Base-by-base conservation (phyloP, 2,888 invertebrate species). In the Nesidiocoris tenuis region DNA sequence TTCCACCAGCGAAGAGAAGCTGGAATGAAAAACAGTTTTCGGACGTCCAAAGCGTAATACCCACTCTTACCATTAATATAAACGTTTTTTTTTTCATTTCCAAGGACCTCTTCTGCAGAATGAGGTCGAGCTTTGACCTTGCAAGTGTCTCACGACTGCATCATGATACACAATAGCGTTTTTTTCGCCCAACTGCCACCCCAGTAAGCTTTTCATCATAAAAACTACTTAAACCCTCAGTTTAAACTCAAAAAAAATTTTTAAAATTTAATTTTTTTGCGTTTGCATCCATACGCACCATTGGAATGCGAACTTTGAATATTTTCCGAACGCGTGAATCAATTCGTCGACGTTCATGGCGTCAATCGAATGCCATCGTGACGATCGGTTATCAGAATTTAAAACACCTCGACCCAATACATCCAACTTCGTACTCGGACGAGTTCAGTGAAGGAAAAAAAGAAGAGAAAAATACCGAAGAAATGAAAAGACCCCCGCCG, bases 401-500 rank as follows among this genome's bases (percentile, higher is more conserved):
- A 39, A 39, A 39, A 39, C 39, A 39, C 39, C 39, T 39, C 39
- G 39, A 39, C 39, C 39, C 39, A 12, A 39, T 39, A 39, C 39
- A 39, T n/a, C n/a, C 39, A 7, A 39, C 39, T 12, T 39, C 12
- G 39, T 39, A 12, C 39, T 39, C 39, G 39, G 12, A 39, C 39
- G 12, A 39, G 39, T 65, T 25, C 54, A 18, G 65, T n/a, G 54
- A 1, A 18, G 39, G 65, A 65, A 39, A 39, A 25, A 24, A 24
- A 18, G 25, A 63, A 63, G 25, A 63, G n/a, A 23, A 25, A 65
- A 65, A 65, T 39, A 24, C 54, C 65, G 22, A 21, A 25, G 65
- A 65, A 65, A 65, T 65, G 39, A 65, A 65, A 65, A 65, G 19
- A 12, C 65, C 65, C 65, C 65, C 65, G 39, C 39, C 65, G 25